Evolutionary conservation across 2,113 vertebrate species (phyloP).

Genomic region (Python bivittatus): DNA sequence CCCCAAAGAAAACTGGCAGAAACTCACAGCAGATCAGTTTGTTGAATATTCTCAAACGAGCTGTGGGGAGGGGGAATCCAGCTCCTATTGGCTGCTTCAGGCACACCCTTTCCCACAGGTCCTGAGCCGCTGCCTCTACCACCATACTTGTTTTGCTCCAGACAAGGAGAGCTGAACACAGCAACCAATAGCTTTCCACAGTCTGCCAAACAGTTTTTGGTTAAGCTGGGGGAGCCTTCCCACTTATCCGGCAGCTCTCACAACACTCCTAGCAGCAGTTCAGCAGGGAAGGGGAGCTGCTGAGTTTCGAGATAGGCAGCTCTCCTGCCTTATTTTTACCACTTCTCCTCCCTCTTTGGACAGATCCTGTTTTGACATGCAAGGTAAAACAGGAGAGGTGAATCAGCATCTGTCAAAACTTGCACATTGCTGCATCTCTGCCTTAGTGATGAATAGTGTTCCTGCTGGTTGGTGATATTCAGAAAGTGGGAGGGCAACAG

Average conservation of each 20-base stretch:
- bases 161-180: neutral
- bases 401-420: neutral
- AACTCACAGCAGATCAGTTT: neutral
- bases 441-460: neutral
- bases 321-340: neutral
- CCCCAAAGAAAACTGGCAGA: neutral
- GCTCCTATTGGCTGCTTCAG: neutral
- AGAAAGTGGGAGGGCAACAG: neutral
- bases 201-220: neutral
- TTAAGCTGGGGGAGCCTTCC: neutral
- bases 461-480: neutral
- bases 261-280: neutral
- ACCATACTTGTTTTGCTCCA: neutral
- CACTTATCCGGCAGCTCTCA: neutral
- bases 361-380: neutral
- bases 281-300: neutral
- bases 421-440: neutral
- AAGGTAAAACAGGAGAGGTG: neutral
- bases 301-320: neutral
- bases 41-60: neutral
- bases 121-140: neutral
- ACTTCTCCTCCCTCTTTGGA: neutral
- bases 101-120: neutral
- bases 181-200: neutral
- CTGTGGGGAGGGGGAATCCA: neutral